Evolutionary conservation across 2,797 vertebrate species (phyloP).

Genomic region (Nannoperca obscura): DNA sequence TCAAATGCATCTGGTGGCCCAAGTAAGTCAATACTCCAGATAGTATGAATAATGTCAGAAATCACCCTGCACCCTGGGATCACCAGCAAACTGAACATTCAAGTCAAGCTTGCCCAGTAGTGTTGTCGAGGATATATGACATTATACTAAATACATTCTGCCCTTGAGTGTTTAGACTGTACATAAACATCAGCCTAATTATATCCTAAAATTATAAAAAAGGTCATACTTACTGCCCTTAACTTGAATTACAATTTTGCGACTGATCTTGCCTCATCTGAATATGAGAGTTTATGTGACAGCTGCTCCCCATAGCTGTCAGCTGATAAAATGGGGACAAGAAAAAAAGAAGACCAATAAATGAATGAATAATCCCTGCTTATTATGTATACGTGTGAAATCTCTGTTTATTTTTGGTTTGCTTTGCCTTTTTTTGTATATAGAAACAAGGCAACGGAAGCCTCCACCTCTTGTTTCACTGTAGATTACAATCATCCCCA

Average conservation of each 20-base stretch:
- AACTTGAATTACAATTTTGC: slow-evolving; percentile 29
- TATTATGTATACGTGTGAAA: slow-evolving; percentile 32
- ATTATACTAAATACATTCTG: slow-evolving; percentile 19
- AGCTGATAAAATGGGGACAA: slow-evolving; percentile 36
- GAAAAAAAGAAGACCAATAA: slow-evolving; percentile 17
- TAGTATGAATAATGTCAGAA: slow-evolving; percentile 49
- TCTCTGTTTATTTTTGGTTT: slow-evolving; percentile 26
- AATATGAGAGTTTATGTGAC: slow-evolving; percentile 30
- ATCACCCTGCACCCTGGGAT: slow-evolving; percentile 44
- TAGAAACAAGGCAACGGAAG: slow-evolving; percentile 22
- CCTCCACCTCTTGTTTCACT: slow-evolving; percentile 28
- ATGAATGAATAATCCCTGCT: slow-evolving; percentile 47
- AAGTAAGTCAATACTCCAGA: slow-evolving; percentile 66
- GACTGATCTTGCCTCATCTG: slow-evolving; percentile 27
- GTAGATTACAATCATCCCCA: slow-evolving; percentile 33
- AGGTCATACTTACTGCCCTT: background rate
- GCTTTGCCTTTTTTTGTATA: background rate
- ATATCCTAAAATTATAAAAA: slow-evolving; percentile 1
- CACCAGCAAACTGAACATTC: slow-evolving; percentile 38
- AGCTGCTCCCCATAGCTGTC: slow-evolving; percentile 39
- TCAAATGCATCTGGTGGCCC: slow-evolving; percentile 76
- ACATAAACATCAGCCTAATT: slow-evolving; percentile 12
- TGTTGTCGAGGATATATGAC: background rate
- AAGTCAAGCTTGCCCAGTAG: slow-evolving; percentile 14
- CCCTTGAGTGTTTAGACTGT: slow-evolving; percentile 18